Evolutionary conservation across 1,140 invertebrate genomes (phyloP), one percentile per base, ranked within the genome.

Genomic region (Calliopsis andreniformis): DNA sequence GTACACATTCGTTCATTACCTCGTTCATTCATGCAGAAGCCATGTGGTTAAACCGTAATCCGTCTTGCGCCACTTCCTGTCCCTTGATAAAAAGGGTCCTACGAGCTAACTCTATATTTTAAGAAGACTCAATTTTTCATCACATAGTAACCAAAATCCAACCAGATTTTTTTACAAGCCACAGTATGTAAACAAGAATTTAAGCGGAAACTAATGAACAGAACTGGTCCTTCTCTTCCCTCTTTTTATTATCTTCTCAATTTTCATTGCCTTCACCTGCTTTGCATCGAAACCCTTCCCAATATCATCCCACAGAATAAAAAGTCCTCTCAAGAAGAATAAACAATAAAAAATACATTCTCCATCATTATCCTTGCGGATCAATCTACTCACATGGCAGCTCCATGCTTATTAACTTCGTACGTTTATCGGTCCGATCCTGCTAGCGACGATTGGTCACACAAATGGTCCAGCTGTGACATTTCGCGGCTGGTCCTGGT

Each of bases 1-100:
- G 63, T 23, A 67, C 28, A 30, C 56, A 58, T 56, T 80, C 55
- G 30, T 78, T 78, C 71, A 72, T 71, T 84, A 56, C 49, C 10
- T 30, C 49, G n/a, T 73, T 78, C 73, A 83, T 83, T 83, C 69
- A 83, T 67, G 28, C 32, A 68, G 59, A 39, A 71, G 82, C 83
- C 83, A 84, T 80, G 69, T 84, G 83, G 68, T 71, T 64, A 45
- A 58, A 49, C 10, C 18, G 56, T 63, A 78, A 78, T 70, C 49
- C 63, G 30, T 35, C 39, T 49, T 75, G 20, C 49, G 30, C 28
- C 47, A 68, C 63, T 83, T 84, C 81, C 78, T 80, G 81, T 56
- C 25, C 42, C 3, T 23, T 67, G 68, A 75, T 63, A 80, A 64
- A 72, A 59, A 59, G 4, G 18, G 3, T n/a, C n/a, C n/a, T n/a